A percentile compares a stretch with the other conserved stretches of the same genome.
Evolutionary conservation across 2,888 invertebrate species (phyloP).

Genomic region (Drosophila birchii): DNA sequence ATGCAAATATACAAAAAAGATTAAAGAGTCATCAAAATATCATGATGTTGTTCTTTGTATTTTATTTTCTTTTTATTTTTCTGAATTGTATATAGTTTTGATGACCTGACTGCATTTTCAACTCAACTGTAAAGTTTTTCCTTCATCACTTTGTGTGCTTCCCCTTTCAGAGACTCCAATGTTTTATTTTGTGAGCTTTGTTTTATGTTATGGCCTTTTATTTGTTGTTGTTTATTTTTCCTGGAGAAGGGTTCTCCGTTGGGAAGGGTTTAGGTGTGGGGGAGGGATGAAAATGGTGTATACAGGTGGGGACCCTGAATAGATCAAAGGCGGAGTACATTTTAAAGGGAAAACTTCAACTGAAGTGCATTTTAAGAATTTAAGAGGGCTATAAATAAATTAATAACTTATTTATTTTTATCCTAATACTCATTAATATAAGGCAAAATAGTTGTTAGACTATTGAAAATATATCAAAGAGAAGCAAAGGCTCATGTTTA

Average conservation of each 20-base stretch:
- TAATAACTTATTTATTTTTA: too few species aligned
- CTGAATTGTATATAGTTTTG: slow-evolving; percentile 7
- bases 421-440: too few species aligned
- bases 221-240: slow-evolving; percentile 13
- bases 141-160: background rate
- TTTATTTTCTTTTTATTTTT: slow-evolving; percentile 4
- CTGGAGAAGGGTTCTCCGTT: slow-evolving; percentile 8
- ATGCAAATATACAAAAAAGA: slow-evolving; percentile 6
- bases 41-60: background rate
- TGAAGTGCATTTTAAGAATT: background rate
- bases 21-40: slow-evolving; percentile 20
- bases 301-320: slow-evolving; percentile 16
- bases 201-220: slow-evolving; percentile 22
- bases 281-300: background rate
- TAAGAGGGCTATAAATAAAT: background rate
- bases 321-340: slow-evolving; percentile 24
- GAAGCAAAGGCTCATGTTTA: background rate
- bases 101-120: slow-evolving; percentile 28
- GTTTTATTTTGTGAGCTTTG: slow-evolving; percentile 24
- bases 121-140: slow-evolving; percentile 18
- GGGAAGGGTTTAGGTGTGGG: slow-evolving; percentile 4
- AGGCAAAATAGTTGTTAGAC: background rate
- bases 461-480: background rate
- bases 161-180: slow-evolving; percentile 10
- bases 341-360: slow-evolving; percentile 16